Percentiles rank a stretch among this genome's conserved stretches.
phyloP scores from a whole-genome alignment of 2,113 vertebrate genomes.

The Gallinago jamesoni region DNA sequence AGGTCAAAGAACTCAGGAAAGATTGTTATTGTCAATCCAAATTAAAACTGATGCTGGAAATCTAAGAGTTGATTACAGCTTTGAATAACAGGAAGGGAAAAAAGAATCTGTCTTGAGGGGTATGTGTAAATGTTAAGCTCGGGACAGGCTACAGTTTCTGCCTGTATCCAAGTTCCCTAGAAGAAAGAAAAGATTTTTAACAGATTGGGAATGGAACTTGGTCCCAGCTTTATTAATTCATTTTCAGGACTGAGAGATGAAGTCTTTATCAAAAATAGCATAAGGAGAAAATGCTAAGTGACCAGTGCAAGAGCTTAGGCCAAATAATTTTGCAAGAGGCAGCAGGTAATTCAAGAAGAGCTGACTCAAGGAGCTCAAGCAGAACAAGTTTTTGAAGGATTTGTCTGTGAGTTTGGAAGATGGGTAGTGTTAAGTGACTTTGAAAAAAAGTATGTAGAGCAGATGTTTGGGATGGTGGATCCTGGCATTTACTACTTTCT shows the following conservation, averaged over 20 bases:
- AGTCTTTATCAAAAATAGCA: background rate
- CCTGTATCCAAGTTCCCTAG: background rate
- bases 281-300: background rate
- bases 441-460: background rate
- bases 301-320: background rate
- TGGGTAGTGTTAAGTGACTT: background rate
- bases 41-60: constrained; percentile 33
- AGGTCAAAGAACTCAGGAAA: constrained; percentile 29
- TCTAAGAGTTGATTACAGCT: background rate
- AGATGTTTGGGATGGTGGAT: background rate
- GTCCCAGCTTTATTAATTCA: background rate
- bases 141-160: background rate
- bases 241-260: background rate
- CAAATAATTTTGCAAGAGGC: background rate
- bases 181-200: background rate
- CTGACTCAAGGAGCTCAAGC: background rate
- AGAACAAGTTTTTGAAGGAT: background rate
- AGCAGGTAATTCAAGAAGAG: background rate
- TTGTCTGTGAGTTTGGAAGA: background rate
- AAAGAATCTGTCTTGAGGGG: background rate
- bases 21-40: constrained; percentile 16
- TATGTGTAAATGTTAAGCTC: background rate
- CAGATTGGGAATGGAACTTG: background rate
- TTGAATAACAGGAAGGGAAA: background rate
- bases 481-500: fast-evolving